These are phyloP conservation scores for Lynx canadensis DNA, from an alignment of 2,113 vertebrate genomes.

Conservation along the genomic window DNA sequence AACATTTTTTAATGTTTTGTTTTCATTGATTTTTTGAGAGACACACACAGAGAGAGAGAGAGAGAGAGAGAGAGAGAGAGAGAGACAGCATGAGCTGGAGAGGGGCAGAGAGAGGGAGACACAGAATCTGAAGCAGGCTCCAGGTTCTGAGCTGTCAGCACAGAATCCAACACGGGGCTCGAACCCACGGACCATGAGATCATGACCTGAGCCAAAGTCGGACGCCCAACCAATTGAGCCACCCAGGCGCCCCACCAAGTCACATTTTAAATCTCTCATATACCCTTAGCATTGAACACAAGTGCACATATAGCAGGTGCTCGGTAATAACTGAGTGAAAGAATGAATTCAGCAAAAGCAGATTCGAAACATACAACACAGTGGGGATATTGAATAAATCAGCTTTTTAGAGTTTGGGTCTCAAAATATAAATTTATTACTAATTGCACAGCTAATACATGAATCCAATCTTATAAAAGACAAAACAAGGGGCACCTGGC, in stretches of 20 bases:
- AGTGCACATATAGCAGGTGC: background rate
- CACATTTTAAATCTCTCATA: background rate
- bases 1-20: too few relatives aligned
- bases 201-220: too few relatives aligned
- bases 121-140: too few relatives aligned
- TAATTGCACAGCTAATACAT: background rate
- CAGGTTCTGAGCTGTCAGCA: too few relatives aligned
- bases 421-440: background rate
- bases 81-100: too few relatives aligned
- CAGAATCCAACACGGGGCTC: too few relatives aligned
- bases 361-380: background rate
- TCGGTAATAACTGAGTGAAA: background rate
- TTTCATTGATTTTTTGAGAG: too few relatives aligned
- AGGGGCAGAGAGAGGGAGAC: too few relatives aligned
- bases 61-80: too few relatives aligned
- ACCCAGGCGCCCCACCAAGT: background rate
- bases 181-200: too few relatives aligned
- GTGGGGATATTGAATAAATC: background rate
- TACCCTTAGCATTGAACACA: background rate
- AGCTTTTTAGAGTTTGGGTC: background rate
- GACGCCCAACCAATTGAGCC: too few relatives aligned
- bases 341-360: background rate
- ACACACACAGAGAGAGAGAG: too few relatives aligned
- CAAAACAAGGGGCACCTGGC: background rate
- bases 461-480: background rate